A percentile compares a stretch with the other conserved stretches of the same genome.
Evolutionary conservation across 2,888 invertebrate species (phyloP).

Genomic region (Xestoiulus laeticollis): DNA sequence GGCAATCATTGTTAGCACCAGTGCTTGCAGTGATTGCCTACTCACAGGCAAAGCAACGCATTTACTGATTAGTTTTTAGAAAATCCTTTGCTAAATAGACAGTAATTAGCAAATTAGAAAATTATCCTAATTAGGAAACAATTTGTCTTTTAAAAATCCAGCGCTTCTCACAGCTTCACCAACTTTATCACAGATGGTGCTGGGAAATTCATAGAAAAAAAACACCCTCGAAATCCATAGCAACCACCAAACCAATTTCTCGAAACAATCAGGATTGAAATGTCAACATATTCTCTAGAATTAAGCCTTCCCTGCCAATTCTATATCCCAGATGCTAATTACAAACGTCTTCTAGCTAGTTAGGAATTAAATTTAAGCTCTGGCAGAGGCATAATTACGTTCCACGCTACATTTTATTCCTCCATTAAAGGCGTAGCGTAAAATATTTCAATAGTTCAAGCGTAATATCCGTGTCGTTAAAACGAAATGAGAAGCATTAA

Average conservation of each 20-base stretch:
- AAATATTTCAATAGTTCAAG: conserved; percentile 35
- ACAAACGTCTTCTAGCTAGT: conserved; percentile 7
- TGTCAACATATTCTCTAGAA: background rate
- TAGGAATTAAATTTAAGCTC: conserved; percentile 36
- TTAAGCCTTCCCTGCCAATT: background rate
- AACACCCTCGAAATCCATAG: background rate
- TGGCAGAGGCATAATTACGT: background rate
- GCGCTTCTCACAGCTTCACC: background rate
- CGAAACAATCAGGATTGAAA: background rate
- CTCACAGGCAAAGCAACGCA: background rate
- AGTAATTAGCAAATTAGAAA: background rate
- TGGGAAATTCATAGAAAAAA: background rate
- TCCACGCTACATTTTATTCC: background rate
- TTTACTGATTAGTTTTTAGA: background rate
- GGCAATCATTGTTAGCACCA: background rate
- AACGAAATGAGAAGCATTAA: conserved; percentile 18
- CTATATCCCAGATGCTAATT: background rate
- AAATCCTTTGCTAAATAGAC: too few relatives aligned
- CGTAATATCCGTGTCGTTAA: conserved; percentile 20
- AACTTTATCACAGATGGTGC: background rate
- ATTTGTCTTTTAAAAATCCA: too few relatives aligned
- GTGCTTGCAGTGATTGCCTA: background rate
- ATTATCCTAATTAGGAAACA: too few relatives aligned
- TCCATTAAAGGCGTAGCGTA: background rate
- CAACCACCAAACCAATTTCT: background rate